phyloP scores from a whole-genome alignment of 2,797 vertebrate species.

The Telmatherina bonti region DNA sequence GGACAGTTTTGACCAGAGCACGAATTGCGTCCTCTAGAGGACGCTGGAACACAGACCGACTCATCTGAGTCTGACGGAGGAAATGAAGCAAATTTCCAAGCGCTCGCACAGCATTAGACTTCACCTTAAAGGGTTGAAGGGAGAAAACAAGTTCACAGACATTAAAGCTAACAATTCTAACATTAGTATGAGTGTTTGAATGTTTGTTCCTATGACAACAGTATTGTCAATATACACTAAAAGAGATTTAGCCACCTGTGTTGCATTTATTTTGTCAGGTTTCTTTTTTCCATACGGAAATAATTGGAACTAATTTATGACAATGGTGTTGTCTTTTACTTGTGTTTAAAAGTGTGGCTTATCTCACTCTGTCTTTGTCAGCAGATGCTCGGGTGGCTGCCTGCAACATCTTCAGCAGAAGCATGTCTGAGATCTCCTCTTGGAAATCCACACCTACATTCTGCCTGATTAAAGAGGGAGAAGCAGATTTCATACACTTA shows the following conservation, averaged over 20 bases:
- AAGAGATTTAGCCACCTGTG: not conserved
- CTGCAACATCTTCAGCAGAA: constrained; percentile 93
- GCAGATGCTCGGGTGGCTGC: constrained; percentile 89
- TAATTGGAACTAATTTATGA: not conserved
- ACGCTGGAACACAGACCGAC: constrained; percentile 86
- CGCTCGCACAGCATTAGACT: constrained; percentile 93
- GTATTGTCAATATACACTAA: not conserved
- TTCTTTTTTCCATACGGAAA: not conserved
- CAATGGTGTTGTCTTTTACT: not conserved
- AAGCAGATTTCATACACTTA: not conserved
- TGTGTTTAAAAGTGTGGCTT: not conserved
- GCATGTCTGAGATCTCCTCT: constrained; percentile 92
- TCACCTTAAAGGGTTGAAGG: constrained; percentile 83
- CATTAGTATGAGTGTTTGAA: not conserved
- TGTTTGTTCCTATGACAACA: not conserved
- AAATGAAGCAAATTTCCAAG: constrained; percentile 96
- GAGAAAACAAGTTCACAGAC: not conserved
- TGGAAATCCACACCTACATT: constrained; percentile 90
- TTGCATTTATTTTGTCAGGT: not conserved
- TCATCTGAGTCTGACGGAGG: constrained; percentile 88
- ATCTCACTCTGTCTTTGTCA: constrained; percentile 93
- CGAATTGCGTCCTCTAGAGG: constrained; percentile 89
- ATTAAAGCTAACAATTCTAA: not conserved
- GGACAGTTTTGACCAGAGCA: constrained; percentile 90
- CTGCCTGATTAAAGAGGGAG: constrained; percentile 81